Percentiles rank a stretch among this genome's conserved stretches.
These are phyloP conservation scores for Syrrhaptes paradoxus DNA, from an alignment of 2,113 vertebrate genomes.

Conservation along the genomic window DNA sequence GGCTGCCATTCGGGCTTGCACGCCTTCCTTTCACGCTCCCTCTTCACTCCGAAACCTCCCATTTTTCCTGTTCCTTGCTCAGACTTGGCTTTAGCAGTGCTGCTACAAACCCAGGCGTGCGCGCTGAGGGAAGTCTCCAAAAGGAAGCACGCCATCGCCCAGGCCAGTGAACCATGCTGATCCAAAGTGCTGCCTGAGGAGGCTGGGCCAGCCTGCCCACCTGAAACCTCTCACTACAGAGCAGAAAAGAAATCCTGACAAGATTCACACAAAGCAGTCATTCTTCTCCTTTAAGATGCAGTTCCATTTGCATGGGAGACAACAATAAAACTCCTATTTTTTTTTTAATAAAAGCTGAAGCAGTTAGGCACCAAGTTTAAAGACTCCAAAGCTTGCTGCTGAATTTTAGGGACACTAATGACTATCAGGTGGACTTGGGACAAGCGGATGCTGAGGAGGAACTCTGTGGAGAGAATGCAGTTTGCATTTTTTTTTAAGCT, in stretches of 20 bases:
- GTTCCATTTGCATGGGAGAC: background rate
- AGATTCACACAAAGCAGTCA: background rate
- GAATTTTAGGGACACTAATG: background rate
- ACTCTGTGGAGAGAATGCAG: background rate
- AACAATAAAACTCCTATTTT: background rate
- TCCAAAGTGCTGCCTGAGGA: fast-evolving
- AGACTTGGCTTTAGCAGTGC: background rate
- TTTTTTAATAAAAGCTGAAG: background rate
- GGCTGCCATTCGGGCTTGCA: fast-evolving
- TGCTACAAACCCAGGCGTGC: background rate
- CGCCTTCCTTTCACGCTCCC: background rate
- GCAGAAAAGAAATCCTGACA: background rate
- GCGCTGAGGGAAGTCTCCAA: background rate
- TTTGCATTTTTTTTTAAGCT: background rate
- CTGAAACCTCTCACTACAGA: background rate
- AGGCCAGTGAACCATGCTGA: fast-evolving
- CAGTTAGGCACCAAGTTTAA: background rate
- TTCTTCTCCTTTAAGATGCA: background rate
- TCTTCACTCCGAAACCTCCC: background rate
- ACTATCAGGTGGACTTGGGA: background rate
- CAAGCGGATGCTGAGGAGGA: background rate
- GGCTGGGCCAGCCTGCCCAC: background rate
- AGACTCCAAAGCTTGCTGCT: background rate
- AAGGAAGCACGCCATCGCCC: background rate
- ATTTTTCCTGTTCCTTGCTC: background rate